phyloP scores from a whole-genome alignment of 2,113 vertebrate genomes.

The Myiozetetes cayanensis region DNA sequence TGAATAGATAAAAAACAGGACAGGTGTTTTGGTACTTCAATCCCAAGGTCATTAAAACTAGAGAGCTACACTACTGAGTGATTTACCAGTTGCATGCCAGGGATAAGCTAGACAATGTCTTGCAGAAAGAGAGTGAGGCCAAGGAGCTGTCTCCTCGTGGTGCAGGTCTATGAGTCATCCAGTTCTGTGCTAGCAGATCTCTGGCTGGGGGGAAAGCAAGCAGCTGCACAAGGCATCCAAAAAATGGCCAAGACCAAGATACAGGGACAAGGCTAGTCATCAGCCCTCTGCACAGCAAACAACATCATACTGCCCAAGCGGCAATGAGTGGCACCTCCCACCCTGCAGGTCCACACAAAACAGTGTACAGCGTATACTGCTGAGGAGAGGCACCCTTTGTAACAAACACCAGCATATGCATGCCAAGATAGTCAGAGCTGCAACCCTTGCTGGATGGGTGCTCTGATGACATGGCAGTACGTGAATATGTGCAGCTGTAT shows the following conservation, averaged over 20 bases:
- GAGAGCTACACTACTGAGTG: neutral
- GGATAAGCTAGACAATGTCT: neutral
- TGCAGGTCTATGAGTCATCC: fast-evolving
- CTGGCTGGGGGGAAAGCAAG: neutral
- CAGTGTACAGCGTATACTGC: fast-evolving
- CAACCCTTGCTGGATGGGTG: neutral
- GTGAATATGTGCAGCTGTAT: neutral
- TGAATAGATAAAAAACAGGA: neutral
- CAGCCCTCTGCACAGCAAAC: neutral
- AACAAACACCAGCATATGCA: fast-evolving
- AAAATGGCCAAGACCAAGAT: neutral
- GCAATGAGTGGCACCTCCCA: no score
- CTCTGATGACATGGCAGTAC: neutral
- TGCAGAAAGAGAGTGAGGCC: neutral
- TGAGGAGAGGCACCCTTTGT: neutral
- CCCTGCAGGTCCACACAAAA: neutral
- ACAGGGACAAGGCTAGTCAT: neutral
- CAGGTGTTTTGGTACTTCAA: neutral
- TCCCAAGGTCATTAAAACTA: neutral
- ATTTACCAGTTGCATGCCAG: neutral
- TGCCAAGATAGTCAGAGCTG: neutral
- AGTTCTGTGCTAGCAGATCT: neutral
- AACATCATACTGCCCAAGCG: fast-evolving
- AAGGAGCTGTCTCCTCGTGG: neutral
- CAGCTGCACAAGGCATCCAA: neutral